phyloP scores from a whole-genome alignment of 2,113 vertebrate genomes.

The Zosterops pallidus region DNA sequence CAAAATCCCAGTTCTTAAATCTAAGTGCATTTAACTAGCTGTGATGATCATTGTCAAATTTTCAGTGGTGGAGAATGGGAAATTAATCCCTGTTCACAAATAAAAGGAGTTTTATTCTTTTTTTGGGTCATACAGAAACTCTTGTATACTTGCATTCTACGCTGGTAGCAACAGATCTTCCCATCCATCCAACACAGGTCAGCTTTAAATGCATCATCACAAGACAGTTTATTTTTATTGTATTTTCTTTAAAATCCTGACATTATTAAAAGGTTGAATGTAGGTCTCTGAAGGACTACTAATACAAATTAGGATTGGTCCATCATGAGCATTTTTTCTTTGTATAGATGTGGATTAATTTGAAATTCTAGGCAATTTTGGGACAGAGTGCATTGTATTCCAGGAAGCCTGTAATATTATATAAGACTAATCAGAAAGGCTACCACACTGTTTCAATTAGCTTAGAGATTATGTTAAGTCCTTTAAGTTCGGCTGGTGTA shows the following conservation, averaged over 20 bases:
- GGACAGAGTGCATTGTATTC: neutral
- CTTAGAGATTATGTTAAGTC: neutral
- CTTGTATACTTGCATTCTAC: neutral
- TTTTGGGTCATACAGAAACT: neutral
- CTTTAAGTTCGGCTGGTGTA: neutral
- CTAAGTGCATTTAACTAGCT: neutral
- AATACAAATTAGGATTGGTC: neutral
- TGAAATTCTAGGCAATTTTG: neutral
- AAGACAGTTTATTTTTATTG: neutral
- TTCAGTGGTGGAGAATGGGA: neutral
- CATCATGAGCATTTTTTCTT: neutral
- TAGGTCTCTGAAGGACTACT: neutral
- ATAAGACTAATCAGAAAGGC: neutral
- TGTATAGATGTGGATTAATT: neutral
- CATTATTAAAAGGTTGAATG: neutral
- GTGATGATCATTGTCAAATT: neutral
- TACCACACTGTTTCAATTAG: neutral
- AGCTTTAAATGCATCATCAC: neutral
- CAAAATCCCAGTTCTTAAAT: neutral
- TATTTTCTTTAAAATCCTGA: neutral
- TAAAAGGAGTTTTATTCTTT: neutral
- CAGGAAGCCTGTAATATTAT: neutral
- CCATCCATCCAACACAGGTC: neutral
- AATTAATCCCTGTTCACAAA: neutral
- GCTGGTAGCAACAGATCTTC: neutral